These are phyloP conservation scores for Agrenia bidenticulata DNA, from an alignment of 2,888 invertebrate species.

Conservation along the genomic window DNA sequence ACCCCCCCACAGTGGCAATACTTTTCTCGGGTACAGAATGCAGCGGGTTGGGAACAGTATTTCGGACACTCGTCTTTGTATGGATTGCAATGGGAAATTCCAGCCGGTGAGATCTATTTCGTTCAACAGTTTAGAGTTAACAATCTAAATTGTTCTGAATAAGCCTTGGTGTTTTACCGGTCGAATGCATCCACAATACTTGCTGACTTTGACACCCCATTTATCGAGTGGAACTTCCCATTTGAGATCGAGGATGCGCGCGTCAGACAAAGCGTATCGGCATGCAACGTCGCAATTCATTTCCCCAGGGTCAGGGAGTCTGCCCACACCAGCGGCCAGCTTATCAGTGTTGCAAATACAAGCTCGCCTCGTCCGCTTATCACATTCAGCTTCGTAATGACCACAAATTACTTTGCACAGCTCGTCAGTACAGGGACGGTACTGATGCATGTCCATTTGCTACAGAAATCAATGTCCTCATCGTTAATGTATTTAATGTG, in stretches of 20 bases:
- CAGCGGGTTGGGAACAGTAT: constrained; percentile 25
- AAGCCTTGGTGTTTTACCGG: constrained; percentile 34
- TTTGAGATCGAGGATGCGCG: constrained; percentile 25
- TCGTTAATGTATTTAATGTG: background rate
- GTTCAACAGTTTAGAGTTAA: background rate
- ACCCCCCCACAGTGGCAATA: constrained; percentile 30
- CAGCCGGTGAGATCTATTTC: constrained; percentile 29
- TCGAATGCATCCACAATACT: constrained; percentile 38
- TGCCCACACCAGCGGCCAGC: constrained; percentile 29
- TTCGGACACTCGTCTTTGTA: constrained; percentile 33
- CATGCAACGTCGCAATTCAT: constrained; percentile 36
- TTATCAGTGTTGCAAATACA: constrained; percentile 41
- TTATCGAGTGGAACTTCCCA: constrained; percentile 31
- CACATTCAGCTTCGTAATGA: constrained; percentile 29
- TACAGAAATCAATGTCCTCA: constrained; percentile 6
- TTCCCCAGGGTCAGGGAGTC: constrained; percentile 36
- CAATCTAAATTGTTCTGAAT: background rate
- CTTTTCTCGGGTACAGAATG: constrained; percentile 37
- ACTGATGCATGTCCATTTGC: constrained; percentile 39
- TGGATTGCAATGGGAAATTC: constrained; percentile 35
- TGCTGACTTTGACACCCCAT: constrained; percentile 25
- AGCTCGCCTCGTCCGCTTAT: constrained; percentile 31
- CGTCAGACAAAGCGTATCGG: constrained; percentile 25
- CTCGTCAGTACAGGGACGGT: constrained; percentile 40
- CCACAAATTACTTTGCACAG: constrained; percentile 37